Conservation (phyloP, 2,113 vertebrate genomes). For the Sterna hirundo region DNA sequence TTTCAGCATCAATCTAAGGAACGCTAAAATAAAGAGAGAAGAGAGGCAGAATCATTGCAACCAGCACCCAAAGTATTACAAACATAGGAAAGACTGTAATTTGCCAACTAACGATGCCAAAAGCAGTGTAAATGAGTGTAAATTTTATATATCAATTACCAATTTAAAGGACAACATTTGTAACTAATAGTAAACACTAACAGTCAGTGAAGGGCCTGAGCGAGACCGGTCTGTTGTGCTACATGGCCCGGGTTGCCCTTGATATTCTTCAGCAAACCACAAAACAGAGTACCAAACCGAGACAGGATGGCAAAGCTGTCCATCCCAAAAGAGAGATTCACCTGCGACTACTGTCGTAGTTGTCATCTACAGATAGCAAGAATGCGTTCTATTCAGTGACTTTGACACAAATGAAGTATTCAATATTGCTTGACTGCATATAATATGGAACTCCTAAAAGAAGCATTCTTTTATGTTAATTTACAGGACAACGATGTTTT, state of each 20-base stretch:
- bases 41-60: neutral
- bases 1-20: conserved; percentile 46
- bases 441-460: neutral
- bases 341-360: neutral
- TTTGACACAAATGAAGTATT: neutral
- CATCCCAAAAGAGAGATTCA: neutral
- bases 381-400: neutral
- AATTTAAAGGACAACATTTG: neutral
- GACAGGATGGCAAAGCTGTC: neutral
- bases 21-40: neutral
- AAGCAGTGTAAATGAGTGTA: neutral
- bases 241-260: neutral
- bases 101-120: conserved; percentile 2
- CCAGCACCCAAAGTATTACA: neutral
- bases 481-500: neutral
- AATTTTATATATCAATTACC: neutral
- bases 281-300: neutral
- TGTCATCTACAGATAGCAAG: neutral
- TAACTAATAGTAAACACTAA: neutral
- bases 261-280: neutral
- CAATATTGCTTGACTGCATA: neutral
- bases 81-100: neutral
- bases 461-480: neutral
- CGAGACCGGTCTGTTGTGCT: neutral
- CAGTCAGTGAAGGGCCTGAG: neutral